Conservation (phyloP, 2,888 invertebrate genomes). For the Minunthozetes semirufus region DNA sequence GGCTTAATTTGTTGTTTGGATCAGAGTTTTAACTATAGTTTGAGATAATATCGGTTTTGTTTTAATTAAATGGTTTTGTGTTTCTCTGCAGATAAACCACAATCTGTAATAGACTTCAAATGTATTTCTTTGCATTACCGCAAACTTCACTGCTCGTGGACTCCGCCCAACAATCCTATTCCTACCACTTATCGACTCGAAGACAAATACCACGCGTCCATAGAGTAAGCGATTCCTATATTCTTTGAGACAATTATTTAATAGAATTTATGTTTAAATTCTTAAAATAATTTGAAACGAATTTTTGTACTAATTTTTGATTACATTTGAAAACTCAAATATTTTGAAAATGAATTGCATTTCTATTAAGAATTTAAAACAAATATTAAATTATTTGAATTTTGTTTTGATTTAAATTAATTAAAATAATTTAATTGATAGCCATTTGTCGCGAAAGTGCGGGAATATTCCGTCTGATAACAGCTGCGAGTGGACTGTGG, state of each 20-base stretch:
- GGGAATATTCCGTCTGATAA: constrained; percentile 14
- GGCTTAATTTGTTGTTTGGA: too few species aligned
- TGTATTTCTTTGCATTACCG: constrained; percentile 37
- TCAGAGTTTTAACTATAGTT: too few species aligned
- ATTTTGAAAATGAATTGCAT: too few species aligned
- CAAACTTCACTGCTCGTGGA: constrained; percentile 40
- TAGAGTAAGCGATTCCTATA: background rate
- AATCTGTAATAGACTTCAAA: constrained; percentile 35
- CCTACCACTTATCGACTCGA: constrained; percentile 36
- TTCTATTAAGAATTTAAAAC: background rate
- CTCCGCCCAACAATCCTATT: constrained; percentile 33
- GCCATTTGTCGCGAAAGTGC: constrained; percentile 5
- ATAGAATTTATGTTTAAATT: too few species aligned
- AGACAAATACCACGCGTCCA: background rate
- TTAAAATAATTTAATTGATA: background rate
- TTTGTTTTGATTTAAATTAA: background rate
- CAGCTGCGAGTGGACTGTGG: constrained; percentile 38
- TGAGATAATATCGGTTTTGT: too few species aligned
- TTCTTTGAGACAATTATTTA: too few species aligned
- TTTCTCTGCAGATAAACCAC: constrained; percentile 32
- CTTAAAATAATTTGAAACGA: too few species aligned
- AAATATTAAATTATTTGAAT: background rate
- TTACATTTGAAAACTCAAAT: too few species aligned
- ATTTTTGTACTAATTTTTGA: too few species aligned
- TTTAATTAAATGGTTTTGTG: background rate